Percentiles rank a stretch among this genome's conserved stretches.
Evolutionary conservation across 1,140 invertebrate species (phyloP).

Genomic region (Rhyzopertha dominica): DNA sequence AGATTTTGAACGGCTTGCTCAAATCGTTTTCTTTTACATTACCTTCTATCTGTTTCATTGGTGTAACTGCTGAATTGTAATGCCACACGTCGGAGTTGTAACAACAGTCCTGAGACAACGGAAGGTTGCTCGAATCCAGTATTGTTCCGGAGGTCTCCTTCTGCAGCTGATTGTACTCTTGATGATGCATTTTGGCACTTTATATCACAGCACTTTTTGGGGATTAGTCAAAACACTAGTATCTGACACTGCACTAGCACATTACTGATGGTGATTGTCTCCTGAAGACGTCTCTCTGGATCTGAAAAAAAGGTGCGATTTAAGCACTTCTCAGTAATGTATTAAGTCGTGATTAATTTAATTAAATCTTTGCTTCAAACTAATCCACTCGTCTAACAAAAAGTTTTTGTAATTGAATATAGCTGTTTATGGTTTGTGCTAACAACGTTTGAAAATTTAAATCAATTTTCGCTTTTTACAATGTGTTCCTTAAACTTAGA

Average conservation of each 20-base stretch:
- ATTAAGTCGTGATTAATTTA: constrained; percentile 4
- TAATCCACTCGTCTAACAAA: too few species aligned
- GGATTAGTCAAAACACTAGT: not conserved
- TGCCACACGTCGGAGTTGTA: constrained; percentile 30
- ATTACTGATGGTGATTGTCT: too few species aligned
- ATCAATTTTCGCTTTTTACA: too few species aligned
- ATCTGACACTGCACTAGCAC: not conserved
- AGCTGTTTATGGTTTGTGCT: too few species aligned
- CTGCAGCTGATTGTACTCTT: constrained; percentile 16
- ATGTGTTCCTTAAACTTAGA: too few species aligned
- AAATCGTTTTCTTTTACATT: too few species aligned
- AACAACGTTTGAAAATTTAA: too few species aligned
- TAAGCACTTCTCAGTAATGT: constrained; percentile 13
- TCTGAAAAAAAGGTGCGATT: not conserved
- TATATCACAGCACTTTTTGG: not conserved
- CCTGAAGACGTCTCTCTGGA: too few species aligned
- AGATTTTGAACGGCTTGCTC: too few species aligned
- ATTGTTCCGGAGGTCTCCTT: constrained; percentile 4
- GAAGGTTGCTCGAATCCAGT: constrained; percentile 26
- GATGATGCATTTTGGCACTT: constrained; percentile 20
- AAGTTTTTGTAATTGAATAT: too few species aligned
- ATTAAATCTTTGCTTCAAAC: not conserved
- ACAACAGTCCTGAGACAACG: constrained; percentile 39
- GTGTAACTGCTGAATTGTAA: constrained; percentile 30
- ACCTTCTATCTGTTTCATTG: constrained; percentile 47